phyloP scores from a whole-genome alignment of 2,113 vertebrate genomes.

The Dicerorhinus sumatrensis region DNA sequence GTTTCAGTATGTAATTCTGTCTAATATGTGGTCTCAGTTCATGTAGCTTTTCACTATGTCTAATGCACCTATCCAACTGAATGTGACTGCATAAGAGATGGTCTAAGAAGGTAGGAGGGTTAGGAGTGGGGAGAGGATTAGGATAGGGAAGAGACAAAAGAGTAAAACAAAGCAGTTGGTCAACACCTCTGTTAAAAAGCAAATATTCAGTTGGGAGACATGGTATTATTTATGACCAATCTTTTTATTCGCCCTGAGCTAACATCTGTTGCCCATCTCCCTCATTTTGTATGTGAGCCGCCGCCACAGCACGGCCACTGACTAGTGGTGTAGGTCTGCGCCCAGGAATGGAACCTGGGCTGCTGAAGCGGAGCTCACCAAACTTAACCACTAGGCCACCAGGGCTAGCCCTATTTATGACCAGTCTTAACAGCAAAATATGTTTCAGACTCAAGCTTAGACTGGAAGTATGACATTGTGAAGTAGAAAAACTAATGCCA shows the following conservation, averaged over 20 bases:
- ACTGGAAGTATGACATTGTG: not conserved
- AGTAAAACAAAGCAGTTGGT: not conserved
- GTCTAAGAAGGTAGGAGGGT: not conserved
- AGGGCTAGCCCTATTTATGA: not conserved
- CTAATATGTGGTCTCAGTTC: not conserved
- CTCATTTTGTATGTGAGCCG: too few relatives aligned
- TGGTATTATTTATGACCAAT: not conserved
- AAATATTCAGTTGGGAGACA: not conserved
- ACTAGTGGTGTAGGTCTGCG: too few relatives aligned
- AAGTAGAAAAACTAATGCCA: not conserved
- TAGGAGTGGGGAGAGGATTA: not conserved
- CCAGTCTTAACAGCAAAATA: not conserved
- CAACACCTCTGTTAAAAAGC: not conserved
- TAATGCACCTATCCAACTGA: not conserved
- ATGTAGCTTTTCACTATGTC: not conserved
- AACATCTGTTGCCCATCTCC: too few relatives aligned
- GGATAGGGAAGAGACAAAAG: not conserved
- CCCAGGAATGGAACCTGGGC: too few relatives aligned
- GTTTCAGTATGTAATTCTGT: not conserved
- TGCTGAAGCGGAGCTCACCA: too few relatives aligned
- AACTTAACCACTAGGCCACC: too few relatives aligned
- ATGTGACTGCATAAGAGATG: not conserved
- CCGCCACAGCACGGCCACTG: too few relatives aligned
- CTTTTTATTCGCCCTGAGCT: not conserved
- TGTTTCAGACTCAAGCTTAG: not conserved